These are phyloP conservation scores for Saccopteryx bilineata DNA, from an alignment of 2,113 vertebrate genomes.

Conservation along the genomic window DNA sequence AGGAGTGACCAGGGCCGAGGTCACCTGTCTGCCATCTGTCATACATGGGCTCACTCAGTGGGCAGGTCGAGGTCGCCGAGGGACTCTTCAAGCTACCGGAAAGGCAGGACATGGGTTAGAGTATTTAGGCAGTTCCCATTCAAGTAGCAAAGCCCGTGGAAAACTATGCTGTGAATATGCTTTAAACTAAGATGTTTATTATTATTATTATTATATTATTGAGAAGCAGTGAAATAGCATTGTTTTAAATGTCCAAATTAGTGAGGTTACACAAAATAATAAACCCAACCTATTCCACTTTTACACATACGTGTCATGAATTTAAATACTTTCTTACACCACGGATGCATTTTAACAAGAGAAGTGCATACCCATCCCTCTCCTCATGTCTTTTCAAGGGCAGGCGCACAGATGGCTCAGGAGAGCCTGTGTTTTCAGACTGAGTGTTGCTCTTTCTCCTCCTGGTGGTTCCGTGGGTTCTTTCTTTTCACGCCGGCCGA, in stretches of 20 bases:
- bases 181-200: neutral
- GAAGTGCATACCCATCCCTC: neutral
- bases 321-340: neutral
- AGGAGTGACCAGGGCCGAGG: neutral
- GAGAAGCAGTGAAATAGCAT: neutral
- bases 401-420: too few relatives aligned
- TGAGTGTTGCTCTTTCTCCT: neutral
- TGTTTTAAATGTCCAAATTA: neutral
- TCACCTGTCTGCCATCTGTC: neutral
- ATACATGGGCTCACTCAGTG: neutral
- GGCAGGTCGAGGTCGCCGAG: accelerated
- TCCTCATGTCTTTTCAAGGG: accelerated
- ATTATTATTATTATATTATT: neutral
- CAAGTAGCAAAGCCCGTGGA: neutral
- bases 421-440: neutral
- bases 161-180: neutral
- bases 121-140: neutral
- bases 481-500: accelerated
- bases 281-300: neutral
- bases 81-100: neutral
- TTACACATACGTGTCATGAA: neutral
- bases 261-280: neutral
- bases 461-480: accelerated
- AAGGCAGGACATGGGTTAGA: neutral
- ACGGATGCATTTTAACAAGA: neutral